phyloP scores from a whole-genome alignment of 2,113 vertebrate species.

The Phycodurus eques region DNA sequence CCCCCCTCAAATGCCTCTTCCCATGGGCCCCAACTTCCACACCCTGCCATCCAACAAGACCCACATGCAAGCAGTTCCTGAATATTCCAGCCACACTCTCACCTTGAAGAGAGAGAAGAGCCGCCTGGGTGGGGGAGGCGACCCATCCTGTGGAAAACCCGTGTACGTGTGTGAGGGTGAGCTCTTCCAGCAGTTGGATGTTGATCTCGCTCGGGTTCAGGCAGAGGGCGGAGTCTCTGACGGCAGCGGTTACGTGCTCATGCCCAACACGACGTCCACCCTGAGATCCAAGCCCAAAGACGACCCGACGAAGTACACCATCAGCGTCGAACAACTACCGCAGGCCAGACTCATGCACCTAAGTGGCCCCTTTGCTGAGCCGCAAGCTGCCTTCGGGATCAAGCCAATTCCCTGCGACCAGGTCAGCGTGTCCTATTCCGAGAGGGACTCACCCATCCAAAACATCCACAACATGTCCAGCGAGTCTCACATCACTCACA shows the following conservation, averaged over 20 bases:
- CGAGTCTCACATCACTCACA: conserved; percentile 85
- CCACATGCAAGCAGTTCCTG: conserved; percentile 86
- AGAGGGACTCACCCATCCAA: conserved; percentile 79
- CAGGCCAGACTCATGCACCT: conserved; percentile 94
- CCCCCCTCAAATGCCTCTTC: conserved; percentile 80
- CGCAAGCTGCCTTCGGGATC: conserved; percentile 78
- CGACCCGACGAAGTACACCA: conserved; percentile 88
- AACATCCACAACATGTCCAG: conserved; percentile 83
- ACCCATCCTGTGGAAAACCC: conserved; percentile 79
- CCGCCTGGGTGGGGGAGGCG: conserved; percentile 56
- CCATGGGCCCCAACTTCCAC: conserved; percentile 90
- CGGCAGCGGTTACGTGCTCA: conserved; percentile 88
- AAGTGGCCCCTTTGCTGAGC: conserved; percentile 81
- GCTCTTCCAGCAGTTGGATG: conserved; percentile 94
- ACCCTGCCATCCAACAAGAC: conserved; percentile 92
- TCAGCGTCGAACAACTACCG: conserved; percentile 91
- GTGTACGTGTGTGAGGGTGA: conserved; percentile 91
- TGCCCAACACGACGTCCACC: conserved; percentile 90
- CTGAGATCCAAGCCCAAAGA: conserved; percentile 88
- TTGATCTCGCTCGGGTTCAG: conserved; percentile 83
- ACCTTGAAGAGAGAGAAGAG: conserved; percentile 93
- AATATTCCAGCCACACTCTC: conserved; percentile 92
- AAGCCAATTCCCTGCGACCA: conserved; percentile 83
- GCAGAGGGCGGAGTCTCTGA: conserved; percentile 76
- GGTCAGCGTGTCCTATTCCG: conserved; percentile 77